phyloP scores from a whole-genome alignment of 2,888 invertebrate genomes.

The Eupsilia transversa region DNA sequence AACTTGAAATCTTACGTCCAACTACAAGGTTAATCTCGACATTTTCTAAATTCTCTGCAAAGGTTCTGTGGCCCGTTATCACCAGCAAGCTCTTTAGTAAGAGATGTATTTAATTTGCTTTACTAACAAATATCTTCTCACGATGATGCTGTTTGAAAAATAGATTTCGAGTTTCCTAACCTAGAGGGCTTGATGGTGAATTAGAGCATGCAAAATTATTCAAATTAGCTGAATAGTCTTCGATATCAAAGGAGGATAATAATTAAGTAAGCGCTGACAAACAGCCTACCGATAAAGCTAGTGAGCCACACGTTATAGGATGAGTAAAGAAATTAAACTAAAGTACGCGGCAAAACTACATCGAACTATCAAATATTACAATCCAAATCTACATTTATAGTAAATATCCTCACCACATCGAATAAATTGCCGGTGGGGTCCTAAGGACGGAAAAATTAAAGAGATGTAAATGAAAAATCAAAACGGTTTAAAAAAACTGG shows the following conservation, averaged over 20 bases:
- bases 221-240: neutral
- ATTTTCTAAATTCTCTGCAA: neutral
- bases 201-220: slow-evolving; percentile 12
- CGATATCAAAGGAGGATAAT: neutral
- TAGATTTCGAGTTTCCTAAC: neutral
- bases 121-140: neutral
- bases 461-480: slow-evolving; percentile 4
- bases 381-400: slow-evolving; percentile 14
- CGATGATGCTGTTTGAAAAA: slow-evolving; percentile 6
- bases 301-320: neutral
- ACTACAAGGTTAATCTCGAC: neutral
- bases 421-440: no score
- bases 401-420: slow-evolving; percentile 29
- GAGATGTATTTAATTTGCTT: neutral
- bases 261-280: slow-evolving; percentile 9
- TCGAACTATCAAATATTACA: slow-evolving; percentile 20
- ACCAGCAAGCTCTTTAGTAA: slow-evolving; percentile 10
- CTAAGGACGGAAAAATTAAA: slow-evolving; percentile 24
- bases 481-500: neutral
- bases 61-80: no score
- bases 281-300: neutral
- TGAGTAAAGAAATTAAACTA: slow-evolving; percentile 8
- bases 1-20: no score
- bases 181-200: neutral
- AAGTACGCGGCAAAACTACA: slow-evolving; percentile 20